These are phyloP conservation scores for Drosophila cardini DNA, from an alignment of 1,140 invertebrate species.

Conservation along the genomic window DNA sequence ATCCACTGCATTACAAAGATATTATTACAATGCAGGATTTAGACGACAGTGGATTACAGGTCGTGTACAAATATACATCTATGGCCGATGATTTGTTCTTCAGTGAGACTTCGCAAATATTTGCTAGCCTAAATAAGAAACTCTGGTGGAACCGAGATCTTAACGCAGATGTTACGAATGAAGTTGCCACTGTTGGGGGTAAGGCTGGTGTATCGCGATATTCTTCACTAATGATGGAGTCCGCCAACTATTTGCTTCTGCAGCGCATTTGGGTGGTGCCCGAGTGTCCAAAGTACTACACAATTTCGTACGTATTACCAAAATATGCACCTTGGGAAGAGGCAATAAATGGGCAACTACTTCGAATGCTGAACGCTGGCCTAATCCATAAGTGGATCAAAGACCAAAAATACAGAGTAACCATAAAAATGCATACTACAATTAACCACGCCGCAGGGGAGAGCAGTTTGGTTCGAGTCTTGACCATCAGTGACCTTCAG, in stretches of 20 bases:
- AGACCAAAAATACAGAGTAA: slow-evolving; percentile 55
- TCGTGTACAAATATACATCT: slow-evolving; percentile 80
- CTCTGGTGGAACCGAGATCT: slow-evolving; percentile 64
- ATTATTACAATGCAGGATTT: slow-evolving; percentile 84
- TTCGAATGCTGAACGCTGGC: slow-evolving; percentile 64
- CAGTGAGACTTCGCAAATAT: slow-evolving; percentile 74
- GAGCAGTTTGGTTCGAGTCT: slow-evolving; percentile 45
- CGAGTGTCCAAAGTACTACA: slow-evolving; percentile 83
- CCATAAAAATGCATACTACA: slow-evolving; percentile 40
- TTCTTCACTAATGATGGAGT: slow-evolving; percentile 67
- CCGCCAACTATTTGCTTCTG: slow-evolving; percentile 50
- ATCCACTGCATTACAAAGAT: slow-evolving; percentile 83
- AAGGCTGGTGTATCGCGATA: slow-evolving; percentile 72
- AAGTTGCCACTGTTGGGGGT: slow-evolving; percentile 61
- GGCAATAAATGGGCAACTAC: slow-evolving; percentile 67
- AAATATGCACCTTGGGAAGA: slow-evolving; percentile 74
- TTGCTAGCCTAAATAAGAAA: slow-evolving; percentile 76
- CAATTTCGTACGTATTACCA: slow-evolving; percentile 80
- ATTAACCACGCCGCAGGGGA: slow-evolving; percentile 28
- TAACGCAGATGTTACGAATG: slow-evolving; percentile 63
- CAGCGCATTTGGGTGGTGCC: slow-evolving; percentile 72
- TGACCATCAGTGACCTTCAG: slow-evolving; percentile 75
- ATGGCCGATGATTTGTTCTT: slow-evolving; percentile 83
- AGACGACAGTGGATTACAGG: slow-evolving; percentile 79
- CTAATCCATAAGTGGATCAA: slow-evolving; percentile 76